Evolutionary conservation across 2,888 invertebrate genomes (phyloP).

Genomic region (Polydrusus pterygomalis): DNA sequence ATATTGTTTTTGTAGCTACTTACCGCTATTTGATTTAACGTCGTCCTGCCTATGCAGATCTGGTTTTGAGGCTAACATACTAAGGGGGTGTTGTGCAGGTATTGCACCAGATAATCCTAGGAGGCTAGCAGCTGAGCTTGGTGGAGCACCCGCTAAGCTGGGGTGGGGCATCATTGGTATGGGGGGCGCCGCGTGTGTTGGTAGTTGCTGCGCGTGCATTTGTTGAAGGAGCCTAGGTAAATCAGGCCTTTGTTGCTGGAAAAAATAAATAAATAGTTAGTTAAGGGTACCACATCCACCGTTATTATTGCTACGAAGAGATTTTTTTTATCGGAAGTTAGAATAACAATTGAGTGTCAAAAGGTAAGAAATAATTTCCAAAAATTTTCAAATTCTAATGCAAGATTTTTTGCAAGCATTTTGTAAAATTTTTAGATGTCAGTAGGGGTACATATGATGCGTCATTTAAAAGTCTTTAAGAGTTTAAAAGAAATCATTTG

Average conservation of each 20-base stretch:
- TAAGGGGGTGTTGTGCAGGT: constrained; percentile 83
- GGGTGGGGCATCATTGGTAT: constrained; percentile 82
- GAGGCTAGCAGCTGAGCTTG: constrained; percentile 76
- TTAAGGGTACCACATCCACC: no score
- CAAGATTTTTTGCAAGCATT: no score
- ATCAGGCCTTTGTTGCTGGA: constrained; percentile 90
- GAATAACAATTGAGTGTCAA: no score
- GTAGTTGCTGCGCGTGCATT: constrained; percentile 93
- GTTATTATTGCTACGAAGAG: no score
- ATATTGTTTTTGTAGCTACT: constrained; percentile 69
- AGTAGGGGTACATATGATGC: no score
- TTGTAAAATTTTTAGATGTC: no score
- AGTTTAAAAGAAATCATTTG: no score
- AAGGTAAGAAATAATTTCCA: no score
- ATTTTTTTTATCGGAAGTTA: no score
- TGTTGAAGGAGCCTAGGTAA: constrained; percentile 90
- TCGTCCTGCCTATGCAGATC: constrained; percentile 86
- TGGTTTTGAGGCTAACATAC: constrained; percentile 85
- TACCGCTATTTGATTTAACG: constrained; percentile 85
- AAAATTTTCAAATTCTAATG: no score
- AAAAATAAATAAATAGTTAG: constrained; percentile 58
- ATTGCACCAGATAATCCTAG: constrained; percentile 78
- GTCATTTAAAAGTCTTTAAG: no score
- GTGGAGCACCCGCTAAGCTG: constrained; percentile 75
- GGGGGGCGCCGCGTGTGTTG: constrained; percentile 83